A percentile compares a stretch with the other conserved stretches of the same genome.
phyloP scores from a whole-genome alignment of 2,113 vertebrate genomes.

The Orycteropus afer region DNA sequence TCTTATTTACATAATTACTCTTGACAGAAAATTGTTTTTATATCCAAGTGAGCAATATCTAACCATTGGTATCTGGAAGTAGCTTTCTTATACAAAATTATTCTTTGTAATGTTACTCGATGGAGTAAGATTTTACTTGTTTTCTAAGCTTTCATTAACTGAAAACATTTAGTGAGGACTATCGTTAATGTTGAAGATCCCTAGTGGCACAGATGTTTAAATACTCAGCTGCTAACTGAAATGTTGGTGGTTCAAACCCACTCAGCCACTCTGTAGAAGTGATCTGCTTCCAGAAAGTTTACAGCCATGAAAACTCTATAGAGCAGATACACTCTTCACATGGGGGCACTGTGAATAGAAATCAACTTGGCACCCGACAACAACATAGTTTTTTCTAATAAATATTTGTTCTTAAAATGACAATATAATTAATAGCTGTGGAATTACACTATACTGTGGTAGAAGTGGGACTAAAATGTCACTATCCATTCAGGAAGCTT shows the following conservation, averaged over 20 bases:
- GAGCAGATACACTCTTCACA: too few species aligned
- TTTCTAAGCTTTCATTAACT: conserved; percentile 40
- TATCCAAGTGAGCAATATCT: neutral
- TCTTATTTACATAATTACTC: neutral
- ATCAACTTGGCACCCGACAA: too few species aligned
- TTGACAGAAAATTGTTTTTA: neutral
- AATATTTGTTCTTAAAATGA: neutral
- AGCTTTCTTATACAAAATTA: neutral
- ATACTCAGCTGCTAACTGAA: neutral
- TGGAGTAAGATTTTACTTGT: conserved; percentile 25
- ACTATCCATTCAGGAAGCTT: conserved; percentile 9
- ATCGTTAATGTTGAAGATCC: neutral
- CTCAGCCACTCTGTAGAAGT: too few species aligned
- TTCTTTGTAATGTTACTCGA: neutral
- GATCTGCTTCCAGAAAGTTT: too few species aligned
- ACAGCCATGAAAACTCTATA: too few species aligned
- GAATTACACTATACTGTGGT: neutral
- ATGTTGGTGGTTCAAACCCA: neutral
- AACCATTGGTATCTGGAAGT: neutral
- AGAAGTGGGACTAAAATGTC: neutral
- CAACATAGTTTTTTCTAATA: neutral
- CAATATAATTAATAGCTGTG: conserved; percentile 18
- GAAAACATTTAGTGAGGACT: conserved; percentile 3
- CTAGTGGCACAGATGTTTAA: neutral
- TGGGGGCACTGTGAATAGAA: too few species aligned